A percentile compares a stretch with the other conserved stretches of the same genome.
These are phyloP conservation scores for Caenorhabditis brenneri DNA, from an alignment of 1,140 invertebrate genomes.

Conservation along the genomic window DNA sequence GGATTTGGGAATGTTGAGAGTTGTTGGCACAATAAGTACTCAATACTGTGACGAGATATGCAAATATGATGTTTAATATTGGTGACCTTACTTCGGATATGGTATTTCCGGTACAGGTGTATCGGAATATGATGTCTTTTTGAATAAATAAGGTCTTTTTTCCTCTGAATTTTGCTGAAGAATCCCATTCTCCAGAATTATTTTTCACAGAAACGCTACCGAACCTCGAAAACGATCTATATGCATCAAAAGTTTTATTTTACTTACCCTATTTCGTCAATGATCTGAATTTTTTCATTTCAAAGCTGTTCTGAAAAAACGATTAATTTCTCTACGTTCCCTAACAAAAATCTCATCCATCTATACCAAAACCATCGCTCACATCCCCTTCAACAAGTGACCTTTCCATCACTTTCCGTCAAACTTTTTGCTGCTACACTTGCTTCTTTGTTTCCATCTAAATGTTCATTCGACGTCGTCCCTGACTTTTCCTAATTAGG, in stretches of 20 bases:
- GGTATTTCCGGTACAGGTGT: background rate
- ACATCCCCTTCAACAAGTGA: background rate
- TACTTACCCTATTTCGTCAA: too few relatives aligned
- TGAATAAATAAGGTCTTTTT: too few relatives aligned
- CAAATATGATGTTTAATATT: conserved; percentile 11
- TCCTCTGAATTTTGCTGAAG: background rate
- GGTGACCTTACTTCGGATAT: background rate
- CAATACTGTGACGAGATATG: background rate
- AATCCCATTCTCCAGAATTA: background rate
- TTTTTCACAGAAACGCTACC: too few relatives aligned
- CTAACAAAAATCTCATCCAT: background rate
- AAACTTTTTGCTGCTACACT: conserved; percentile 24
- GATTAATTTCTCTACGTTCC: background rate
- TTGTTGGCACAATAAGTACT: conserved; percentile 5
- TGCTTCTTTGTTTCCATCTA: background rate
- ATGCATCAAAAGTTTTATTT: too few relatives aligned
- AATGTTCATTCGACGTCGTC: background rate
- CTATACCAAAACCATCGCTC: background rate
- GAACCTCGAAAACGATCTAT: too few relatives aligned
- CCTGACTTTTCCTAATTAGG: conserved; percentile 38
- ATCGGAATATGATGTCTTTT: too few relatives aligned
- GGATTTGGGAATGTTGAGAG: background rate
- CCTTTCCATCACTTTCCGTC: background rate
- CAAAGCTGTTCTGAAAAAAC: background rate
- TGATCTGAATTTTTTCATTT: too few relatives aligned